Conservation (phyloP, 2,888 invertebrate genomes). For the Branchipolynoe longqiensis region DNA sequence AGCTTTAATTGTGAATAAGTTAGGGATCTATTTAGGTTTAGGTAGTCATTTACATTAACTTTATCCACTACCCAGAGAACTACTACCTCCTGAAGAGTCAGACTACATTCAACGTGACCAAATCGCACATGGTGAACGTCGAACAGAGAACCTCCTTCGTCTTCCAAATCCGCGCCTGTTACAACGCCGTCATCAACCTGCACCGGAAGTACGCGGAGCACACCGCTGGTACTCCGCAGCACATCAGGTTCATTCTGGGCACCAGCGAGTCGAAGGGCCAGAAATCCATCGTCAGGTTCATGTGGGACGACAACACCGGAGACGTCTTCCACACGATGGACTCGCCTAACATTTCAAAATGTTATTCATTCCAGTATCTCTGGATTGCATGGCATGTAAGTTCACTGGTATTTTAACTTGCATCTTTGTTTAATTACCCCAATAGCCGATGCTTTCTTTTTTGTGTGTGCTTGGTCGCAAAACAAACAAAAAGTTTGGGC, state of each 20-base stretch:
- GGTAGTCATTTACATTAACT: neutral
- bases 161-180: slow-evolving; percentile 7
- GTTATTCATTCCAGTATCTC: neutral
- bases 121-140: neutral
- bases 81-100: slow-evolving; percentile 31
- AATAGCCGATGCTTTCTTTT: neutral
- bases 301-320: neutral
- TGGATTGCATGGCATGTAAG: slow-evolving; percentile 33
- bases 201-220: neutral
- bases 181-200: neutral
- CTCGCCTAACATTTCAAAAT: neutral
- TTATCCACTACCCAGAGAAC: neutral
- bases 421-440: neutral
- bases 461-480: too few species aligned
- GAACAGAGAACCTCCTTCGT: neutral
- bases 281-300: neutral
- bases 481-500: too few species aligned
- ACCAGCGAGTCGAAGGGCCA: neutral
- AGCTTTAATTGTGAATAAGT: too few species aligned
- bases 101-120: neutral
- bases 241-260: neutral
- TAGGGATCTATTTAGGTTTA: too few species aligned
- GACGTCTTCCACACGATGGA: neutral
- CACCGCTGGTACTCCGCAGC: neutral
- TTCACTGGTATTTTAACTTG: neutral